Base-by-base conservation (phyloP, 2,113 vertebrate species). In the Zapus hudsonius region DNA sequence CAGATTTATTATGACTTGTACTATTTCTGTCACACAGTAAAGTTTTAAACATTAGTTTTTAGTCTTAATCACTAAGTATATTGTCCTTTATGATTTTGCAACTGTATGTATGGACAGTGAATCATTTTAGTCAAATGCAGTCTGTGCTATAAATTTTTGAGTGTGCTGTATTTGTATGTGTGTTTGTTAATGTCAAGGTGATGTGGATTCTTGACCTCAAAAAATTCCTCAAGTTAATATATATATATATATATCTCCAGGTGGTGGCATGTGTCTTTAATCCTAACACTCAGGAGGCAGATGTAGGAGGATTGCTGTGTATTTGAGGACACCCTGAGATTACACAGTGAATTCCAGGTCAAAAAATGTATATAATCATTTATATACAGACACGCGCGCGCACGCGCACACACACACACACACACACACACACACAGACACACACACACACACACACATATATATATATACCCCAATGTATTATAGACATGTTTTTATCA, bases 51-150 rank as follows among this genome's bases (percentile, higher is more conserved):
- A 44, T 81, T 6, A 6, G 16, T 19, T 91, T 87, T 96, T 78
- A 75, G 61, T 93, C 64, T 66, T 85, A 82, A 47, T 83, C n/a
- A 79, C 1, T 75, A n/a, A 64, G 19, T 74, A 29, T 84, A 79
- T 70, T 57, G 15, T 84, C 23, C 27, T 81, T 67, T 86, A 95
- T 93, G 72, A 86, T 78, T 79, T 70, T 85, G 8, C 33, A 84
- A 55, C 76, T 78, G 0, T 84, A 16, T 1, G 29, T 12, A 31
- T 12, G 82, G 33, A 63, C 87, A 33, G 81, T 5, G 20, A 1
- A 27, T 73, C 5, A 87, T 91, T 55, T 4, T 3, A 72, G 12
- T 40, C n/a, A 85, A 86, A 42, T 81, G 23, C 6, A 91, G 0
- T 22, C 5, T 33, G 3, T 84, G 75, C 38, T 87, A 23, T 15